Evolutionary conservation across 2,888 invertebrate genomes (phyloP), one percentile per base, ranked within the genome.

Genomic region (Cheilosia soror): DNA sequence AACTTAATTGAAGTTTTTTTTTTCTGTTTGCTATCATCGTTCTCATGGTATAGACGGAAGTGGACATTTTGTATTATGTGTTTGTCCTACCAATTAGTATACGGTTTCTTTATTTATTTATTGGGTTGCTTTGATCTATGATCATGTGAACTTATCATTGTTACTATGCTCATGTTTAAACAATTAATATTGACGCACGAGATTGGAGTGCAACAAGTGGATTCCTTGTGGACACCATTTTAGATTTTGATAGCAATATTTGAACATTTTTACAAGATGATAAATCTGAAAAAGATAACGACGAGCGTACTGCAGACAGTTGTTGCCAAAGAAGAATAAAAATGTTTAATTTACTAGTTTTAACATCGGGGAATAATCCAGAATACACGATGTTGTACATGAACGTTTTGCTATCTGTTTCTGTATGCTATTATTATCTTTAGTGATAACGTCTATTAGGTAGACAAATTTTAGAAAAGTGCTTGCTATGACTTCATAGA

Each of bases 61-160:
- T 47, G 42, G 33, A 20, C 31, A 60, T 80, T 80, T 68, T 33
- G 11, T 31, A 60, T 80, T 73, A 44, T 80, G 9, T 66, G 44
- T 71, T 78, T 68, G 65, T 51, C n/a, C 25, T 66, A 4, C 49
- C 60, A 80, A 80, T 72, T 79, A 72, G 60, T 40, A 72, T 44
- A 25, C 5, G 13, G 44, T 47, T 47, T 69, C 4, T 58, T 79
- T 15, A 37, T 65, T 4, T 49, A 63, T 63, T 49, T 63, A 78
- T 78, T 63, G 44, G 47, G 53, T 44, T 33, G 47, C 57, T 57
- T 31, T 57, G 69, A 66, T 58, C 57, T 58, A 29, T 58, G 49
- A 37, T 49, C 29, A 2, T 47, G 6, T 55, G 53, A 27, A 5
- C 7, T 40, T 51, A 3, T 37, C 9, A 27, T 29, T 31, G 66